Percentiles rank a stretch among this genome's conserved stretches.
Conservation (phyloP, 2,888 invertebrate genomes). For the Xanthia icteritia region DNA sequence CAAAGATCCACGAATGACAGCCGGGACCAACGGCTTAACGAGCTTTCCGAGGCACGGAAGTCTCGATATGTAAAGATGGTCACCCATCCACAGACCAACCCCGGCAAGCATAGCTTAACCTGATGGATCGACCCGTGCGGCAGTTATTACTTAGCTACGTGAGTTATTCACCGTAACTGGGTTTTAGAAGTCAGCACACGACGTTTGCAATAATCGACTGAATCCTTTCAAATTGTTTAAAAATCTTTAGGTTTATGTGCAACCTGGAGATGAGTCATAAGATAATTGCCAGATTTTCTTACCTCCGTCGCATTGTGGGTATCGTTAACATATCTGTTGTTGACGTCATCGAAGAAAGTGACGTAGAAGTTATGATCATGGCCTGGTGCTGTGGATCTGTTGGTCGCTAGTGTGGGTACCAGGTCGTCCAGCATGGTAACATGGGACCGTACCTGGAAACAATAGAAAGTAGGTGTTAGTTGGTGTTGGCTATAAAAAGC, state of each 20-base stretch:
- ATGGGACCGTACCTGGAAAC: constrained; percentile 62
- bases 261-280: background rate
- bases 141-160: too few relatives aligned
- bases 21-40: too few relatives aligned
- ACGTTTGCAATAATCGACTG: background rate
- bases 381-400: constrained; percentile 73
- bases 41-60: too few relatives aligned
- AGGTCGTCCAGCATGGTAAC: constrained; percentile 83
- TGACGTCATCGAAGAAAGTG: constrained; percentile 78
- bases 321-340: constrained; percentile 74
- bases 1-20: too few relatives aligned
- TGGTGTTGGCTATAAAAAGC: background rate
- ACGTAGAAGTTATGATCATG: constrained; percentile 77
- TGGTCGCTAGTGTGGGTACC: constrained; percentile 76
- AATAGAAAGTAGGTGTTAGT: background rate
- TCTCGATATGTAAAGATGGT: too few relatives aligned
- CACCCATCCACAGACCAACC: too few relatives aligned
- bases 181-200: background rate
- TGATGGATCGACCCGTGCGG: too few relatives aligned
- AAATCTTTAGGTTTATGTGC: background rate
- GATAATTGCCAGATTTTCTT: constrained; percentile 17
- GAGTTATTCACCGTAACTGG: too few relatives aligned
- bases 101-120: too few relatives aligned
- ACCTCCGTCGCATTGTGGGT: constrained; percentile 81
- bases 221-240: background rate